phyloP scores from a whole-genome alignment of 2,113 vertebrate genomes.

The Muntiacus reevesi region DNA sequence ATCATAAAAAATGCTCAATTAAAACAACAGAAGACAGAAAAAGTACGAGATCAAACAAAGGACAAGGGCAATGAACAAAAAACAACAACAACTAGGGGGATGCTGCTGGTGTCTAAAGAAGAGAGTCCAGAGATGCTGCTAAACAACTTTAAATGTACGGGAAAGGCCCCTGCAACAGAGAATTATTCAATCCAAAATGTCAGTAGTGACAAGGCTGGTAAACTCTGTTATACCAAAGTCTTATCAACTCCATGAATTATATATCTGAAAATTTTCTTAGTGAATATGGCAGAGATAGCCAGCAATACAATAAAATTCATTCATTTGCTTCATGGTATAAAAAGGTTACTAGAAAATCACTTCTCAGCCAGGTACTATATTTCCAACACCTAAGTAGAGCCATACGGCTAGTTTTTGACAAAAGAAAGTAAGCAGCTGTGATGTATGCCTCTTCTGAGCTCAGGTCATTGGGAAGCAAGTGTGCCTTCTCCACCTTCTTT shows the following conservation, averaged over 20 bases:
- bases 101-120: neutral
- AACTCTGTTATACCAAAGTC: neutral
- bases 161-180: neutral
- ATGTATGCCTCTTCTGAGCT: neutral
- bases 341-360: neutral
- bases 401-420: neutral
- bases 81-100: neutral
- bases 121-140: neutral
- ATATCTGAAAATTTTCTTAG: neutral
- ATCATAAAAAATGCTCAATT: neutral
- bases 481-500: neutral
- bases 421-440: neutral
- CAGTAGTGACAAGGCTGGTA: neutral
- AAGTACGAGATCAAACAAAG: neutral
- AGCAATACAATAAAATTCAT: neutral
- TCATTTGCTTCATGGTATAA: neutral
- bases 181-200: neutral
- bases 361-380: neutral
- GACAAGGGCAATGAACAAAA: neutral
- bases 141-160: neutral
- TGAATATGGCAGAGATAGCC: neutral
- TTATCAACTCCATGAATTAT: neutral
- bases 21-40: neutral
- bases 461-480: neutral
- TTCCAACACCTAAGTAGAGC: neutral